Evolutionary conservation across 23 tunicate species (phyloP).

Genomic region (Halocynthia roretzi): DNA sequence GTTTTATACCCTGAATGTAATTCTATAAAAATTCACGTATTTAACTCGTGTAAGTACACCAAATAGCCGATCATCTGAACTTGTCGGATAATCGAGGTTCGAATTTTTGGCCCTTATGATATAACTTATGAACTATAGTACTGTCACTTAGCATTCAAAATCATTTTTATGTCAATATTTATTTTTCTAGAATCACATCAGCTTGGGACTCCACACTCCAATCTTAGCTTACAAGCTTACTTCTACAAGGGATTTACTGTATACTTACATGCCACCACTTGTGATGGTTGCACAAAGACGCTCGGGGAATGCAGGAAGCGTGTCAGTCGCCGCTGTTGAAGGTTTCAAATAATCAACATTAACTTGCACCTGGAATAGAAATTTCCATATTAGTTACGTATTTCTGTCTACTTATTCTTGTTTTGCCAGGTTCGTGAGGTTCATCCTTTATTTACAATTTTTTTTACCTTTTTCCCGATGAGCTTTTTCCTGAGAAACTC

Average conservation of each 20-base stretch:
- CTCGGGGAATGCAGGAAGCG: constrained; percentile 64
- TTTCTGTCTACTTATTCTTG: neutral
- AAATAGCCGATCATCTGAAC: too few species aligned
- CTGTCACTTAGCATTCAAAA: too few species aligned
- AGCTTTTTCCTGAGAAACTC: constrained; percentile 92
- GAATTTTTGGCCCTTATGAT: too few species aligned
- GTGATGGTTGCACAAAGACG: constrained; percentile 84
- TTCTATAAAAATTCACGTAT: too few species aligned
- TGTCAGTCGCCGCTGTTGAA: constrained; percentile 50
- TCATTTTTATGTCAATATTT: too few species aligned
- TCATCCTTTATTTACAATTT: neutral
- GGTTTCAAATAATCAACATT: constrained; percentile 86
- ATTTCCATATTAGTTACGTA: neutral
- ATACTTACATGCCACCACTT: constrained; percentile 74
- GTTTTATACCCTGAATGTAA: neutral
- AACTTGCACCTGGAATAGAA: constrained; percentile 55
- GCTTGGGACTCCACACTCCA: too few species aligned
- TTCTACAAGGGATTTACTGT: neutral
- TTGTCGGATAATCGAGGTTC: too few species aligned
- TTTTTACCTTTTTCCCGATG: constrained; percentile 81
- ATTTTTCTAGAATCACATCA: too few species aligned
- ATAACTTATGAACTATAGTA: too few species aligned
- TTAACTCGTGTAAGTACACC: too few species aligned
- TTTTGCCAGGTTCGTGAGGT: neutral
- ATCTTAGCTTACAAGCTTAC: too few species aligned